Base-by-base conservation (phyloP, 2,113 vertebrate genomes). In the Hippocampus guttulatus region DNA sequence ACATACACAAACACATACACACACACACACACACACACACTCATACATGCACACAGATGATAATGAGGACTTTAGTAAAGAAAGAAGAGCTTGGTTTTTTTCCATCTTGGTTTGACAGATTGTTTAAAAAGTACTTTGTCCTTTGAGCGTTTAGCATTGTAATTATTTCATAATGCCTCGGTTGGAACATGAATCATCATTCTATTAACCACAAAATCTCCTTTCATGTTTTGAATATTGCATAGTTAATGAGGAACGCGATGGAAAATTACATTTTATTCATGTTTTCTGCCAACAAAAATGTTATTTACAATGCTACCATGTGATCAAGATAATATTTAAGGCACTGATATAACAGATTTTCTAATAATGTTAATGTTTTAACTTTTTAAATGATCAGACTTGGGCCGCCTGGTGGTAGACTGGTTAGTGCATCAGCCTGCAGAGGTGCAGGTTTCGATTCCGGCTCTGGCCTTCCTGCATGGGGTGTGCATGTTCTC, bases 1-100 rank as follows among this genome's bases (percentile, higher is more conserved):
- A 60, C n/a, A 69, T 38, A n/a, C 33, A 12, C 47, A 72, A 58
- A 55, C 65, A 64, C 55, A 45, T 25, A 55, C 10, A 55, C 30
- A 30, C 3, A 30, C 5, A 16, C 58, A 33, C 27, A 1, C 3
- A 30, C 5, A 16, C 58, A 33, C 27, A 1, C 27, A 30, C 27
- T 0, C 27, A 30, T 3, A 30, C 14, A 16, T 27, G 20, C 27
- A 2, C 58, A 15, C 57, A 30, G 5, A 30, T 55, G 54, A 27
- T 58, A 33, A 30, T 61, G 15, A 8, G 16, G 25, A 58, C 25
- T 58, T 25, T n/a, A 20, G 18, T 16, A 25, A 30, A 27, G 27
- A 60, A 49, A 49, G 18, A 33, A n/a, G 18, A 61, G 27, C 58
- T 61, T 61, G 58, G 33, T 61, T 61, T 60, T 60, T 51, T 51